Evolutionary conservation across 2,888 invertebrate species (phyloP), one percentile per base, ranked within the genome.

Genomic region (Drosophila antonietae): DNA sequence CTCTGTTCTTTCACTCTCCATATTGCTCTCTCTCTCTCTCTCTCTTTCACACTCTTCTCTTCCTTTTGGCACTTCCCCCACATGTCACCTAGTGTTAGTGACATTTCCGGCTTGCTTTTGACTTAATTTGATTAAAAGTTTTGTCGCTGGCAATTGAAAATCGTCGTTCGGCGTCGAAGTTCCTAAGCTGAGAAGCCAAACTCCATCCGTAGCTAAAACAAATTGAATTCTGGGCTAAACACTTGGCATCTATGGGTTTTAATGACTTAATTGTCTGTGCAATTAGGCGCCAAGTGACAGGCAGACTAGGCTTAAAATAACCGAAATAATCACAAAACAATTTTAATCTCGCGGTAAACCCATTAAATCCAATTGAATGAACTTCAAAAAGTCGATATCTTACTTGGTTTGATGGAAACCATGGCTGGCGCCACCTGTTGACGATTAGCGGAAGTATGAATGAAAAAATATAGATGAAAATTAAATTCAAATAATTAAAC

Each of bases 101-200:
- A 78, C 84, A 87, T 76, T 84, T 81, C 76, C 74, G 78, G 73
- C 74, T 65, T 78, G 78, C 79, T 75, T 75, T 78, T 66, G 88
- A 85, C 85, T 86, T 86, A 86, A 86, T 86, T 86, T 86, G 90
- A 86, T 86, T 86, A 86, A 86, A 86, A 86, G 80, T 89, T 89
- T 83, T 57, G 67, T 58, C 68, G 51, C 58, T 58, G 56, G 60
- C 68, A 57, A 67, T 63, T 69, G 62, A 79, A 76, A 75, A 74
- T 53, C 64, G 51, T 51, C 49, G 49, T 12, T 59, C 49, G 52
- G 23, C 52, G 28, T 41, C 58, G 28, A 79, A 79, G 35, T 68
- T 68, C 43, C 61, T 66, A 53, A 39, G 53, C 53, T 10, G 23
- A 51, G 51, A 0, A 51, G 51, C 51, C 15, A 18, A 33, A 33